These are phyloP conservation scores for Dynastes hyllus DNA, from an alignment of 2,888 invertebrate species.

Conservation along the genomic window DNA sequence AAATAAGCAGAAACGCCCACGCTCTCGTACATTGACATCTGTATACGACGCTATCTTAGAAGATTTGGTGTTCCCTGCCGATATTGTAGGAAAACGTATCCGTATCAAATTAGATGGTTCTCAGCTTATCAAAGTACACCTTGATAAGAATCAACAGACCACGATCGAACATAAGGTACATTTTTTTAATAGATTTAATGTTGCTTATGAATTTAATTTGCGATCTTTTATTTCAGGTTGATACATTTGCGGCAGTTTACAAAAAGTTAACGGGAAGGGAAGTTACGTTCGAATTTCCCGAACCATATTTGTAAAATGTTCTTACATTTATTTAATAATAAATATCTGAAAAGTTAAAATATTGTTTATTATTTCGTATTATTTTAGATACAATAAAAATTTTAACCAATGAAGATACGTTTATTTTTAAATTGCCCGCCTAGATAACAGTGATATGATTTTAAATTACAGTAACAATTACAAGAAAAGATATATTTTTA, in stretches of 20 bases:
- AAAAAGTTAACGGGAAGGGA: slow-evolving; percentile 99
- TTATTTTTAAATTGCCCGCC: too few species aligned
- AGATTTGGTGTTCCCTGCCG: slow-evolving; percentile 98
- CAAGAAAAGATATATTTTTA: too few species aligned
- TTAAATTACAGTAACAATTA: too few species aligned
- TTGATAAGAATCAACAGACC: slow-evolving; percentile 98
- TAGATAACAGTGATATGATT: too few species aligned
- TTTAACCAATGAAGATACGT: too few species aligned
- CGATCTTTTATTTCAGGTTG: slow-evolving; percentile 80
- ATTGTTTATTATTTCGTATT: too few species aligned
- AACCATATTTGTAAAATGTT: slow-evolving; percentile 90
- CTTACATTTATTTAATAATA: slow-evolving; percentile 66
- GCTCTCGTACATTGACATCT: slow-evolving; percentile 93
- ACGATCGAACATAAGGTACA: slow-evolving; percentile 98
- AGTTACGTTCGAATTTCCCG: slow-evolving; percentile 99
- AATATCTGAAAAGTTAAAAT: slow-evolving; percentile 36
- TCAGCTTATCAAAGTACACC: slow-evolving; percentile 96
- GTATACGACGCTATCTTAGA: slow-evolving; percentile 98
- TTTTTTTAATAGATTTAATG: slow-evolving; percentile 33
- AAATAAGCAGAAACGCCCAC: slow-evolving; percentile 84
- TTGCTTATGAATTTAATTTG: slow-evolving; percentile 10
- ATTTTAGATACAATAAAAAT: background rate
- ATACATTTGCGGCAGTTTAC: slow-evolving; percentile 98
- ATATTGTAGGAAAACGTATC: slow-evolving; percentile 98
- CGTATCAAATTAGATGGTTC: slow-evolving; percentile 97